phyloP scores from a whole-genome alignment of 1,140 invertebrate species.

The Cheumatopsyche charites region DNA sequence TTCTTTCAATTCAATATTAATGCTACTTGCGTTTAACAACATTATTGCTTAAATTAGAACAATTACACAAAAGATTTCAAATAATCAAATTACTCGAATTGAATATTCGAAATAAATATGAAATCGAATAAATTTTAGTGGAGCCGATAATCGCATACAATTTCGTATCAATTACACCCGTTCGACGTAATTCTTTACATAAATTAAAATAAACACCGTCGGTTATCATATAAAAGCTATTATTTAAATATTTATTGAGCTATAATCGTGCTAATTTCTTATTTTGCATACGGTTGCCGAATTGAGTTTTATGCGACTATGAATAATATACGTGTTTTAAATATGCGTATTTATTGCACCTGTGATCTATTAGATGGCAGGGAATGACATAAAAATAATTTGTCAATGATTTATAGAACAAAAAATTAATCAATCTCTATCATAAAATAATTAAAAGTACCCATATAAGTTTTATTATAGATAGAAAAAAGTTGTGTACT shows the following conservation, averaged over 20 bases:
- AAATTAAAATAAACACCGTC: constrained; percentile 18
- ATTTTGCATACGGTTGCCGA: background rate
- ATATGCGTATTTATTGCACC: background rate
- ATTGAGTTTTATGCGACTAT: background rate
- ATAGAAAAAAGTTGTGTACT: background rate
- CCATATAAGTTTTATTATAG: background rate
- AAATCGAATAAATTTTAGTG: too few species aligned
- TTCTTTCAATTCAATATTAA: too few species aligned
- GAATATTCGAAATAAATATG: too few species aligned
- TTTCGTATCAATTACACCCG: constrained; percentile 17
- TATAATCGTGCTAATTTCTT: constrained; percentile 8
- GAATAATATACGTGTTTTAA: background rate
- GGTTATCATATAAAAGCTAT: constrained; percentile 15
- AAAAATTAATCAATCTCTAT: background rate
- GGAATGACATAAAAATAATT: background rate
- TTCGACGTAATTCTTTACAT: constrained; percentile 8
- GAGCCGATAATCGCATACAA: constrained; percentile 13
- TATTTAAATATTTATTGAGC: constrained; percentile 16
- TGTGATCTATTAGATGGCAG: background rate
- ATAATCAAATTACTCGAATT: too few species aligned
- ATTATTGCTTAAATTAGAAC: too few species aligned
- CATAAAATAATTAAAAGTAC: background rate
- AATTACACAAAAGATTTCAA: too few species aligned
- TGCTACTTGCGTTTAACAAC: too few species aligned
- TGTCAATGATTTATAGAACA: background rate